Percentiles rank a stretch among this genome's conserved stretches.
phyloP scores from a whole-genome alignment of 1,140 invertebrate species.

The Contarinia nasturtii region DNA sequence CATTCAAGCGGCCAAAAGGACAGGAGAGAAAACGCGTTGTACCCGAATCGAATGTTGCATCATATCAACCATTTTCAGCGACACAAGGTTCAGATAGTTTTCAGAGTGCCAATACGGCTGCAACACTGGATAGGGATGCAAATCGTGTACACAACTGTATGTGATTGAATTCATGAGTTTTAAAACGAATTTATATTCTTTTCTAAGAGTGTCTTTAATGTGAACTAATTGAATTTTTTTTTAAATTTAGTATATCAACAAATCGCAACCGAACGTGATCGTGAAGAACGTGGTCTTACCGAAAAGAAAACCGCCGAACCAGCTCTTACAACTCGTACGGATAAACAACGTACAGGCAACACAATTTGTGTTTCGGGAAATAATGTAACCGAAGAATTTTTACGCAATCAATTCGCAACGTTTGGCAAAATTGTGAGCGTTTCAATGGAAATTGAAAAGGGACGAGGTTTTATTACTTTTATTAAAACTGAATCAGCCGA shows the following conservation, averaged over 20 bases:
- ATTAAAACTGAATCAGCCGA: conserved; percentile 74
- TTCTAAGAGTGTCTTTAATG: no score
- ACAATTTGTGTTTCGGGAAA: conserved; percentile 72
- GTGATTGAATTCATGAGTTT: background rate
- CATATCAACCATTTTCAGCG: conserved; percentile 79
- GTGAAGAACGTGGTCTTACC: conserved; percentile 28
- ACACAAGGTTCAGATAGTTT: conserved; percentile 33
- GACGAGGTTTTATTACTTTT: conserved; percentile 85
- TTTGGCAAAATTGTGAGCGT: conserved; percentile 72
- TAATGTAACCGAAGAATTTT: conserved; percentile 63
- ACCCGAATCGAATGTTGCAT: conserved; percentile 50
- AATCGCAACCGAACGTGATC: conserved; percentile 58
- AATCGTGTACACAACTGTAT: background rate
- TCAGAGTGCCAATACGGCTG: conserved; percentile 17
- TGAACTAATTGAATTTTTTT: conserved; percentile 40
- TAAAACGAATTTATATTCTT: background rate
- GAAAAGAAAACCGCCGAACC: conserved; percentile 24
- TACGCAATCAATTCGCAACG: conserved; percentile 57
- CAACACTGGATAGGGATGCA: conserved; percentile 17
- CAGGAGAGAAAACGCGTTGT: conserved; percentile 60
- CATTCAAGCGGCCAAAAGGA: conserved; percentile 57
- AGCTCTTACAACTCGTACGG: conserved; percentile 17
- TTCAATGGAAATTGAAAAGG: conserved; percentile 76
- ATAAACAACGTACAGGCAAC: conserved; percentile 56
- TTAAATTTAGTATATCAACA: conserved; percentile 49